These are phyloP conservation scores for Tipula confusa DNA, from an alignment of 2,888 invertebrate species.

Conservation along the genomic window DNA sequence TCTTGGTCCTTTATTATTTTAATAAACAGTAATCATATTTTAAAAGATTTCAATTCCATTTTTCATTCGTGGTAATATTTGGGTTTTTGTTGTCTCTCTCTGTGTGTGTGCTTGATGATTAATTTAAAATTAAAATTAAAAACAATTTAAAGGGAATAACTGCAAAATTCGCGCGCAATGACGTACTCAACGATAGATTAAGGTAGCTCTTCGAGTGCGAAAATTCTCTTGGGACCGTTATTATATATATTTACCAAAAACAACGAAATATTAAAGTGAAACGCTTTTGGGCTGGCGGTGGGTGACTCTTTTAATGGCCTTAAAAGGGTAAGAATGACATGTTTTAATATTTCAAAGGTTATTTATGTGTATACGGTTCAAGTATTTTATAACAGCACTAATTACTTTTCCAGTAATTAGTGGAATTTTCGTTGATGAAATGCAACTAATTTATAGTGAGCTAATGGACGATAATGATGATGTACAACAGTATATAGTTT, in stretches of 20 bases:
- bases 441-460: not conserved
- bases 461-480: not conserved
- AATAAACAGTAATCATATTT: slow-evolving; percentile 20
- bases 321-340: not conserved
- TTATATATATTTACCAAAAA: not conserved
- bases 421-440: not conserved
- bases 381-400: not conserved
- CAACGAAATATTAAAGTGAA: not conserved
- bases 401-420: too few species aligned
- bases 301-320: not conserved
- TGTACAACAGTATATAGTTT: too few species aligned
- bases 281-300: not conserved
- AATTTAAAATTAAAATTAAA: not conserved
- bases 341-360: not conserved
- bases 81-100: not conserved
- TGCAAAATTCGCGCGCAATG: not conserved
- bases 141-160: not conserved
- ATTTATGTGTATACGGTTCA: not conserved
- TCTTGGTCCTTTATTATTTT: slow-evolving; percentile 5
- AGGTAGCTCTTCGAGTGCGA: not conserved
- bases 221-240: not conserved
- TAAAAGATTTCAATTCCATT: not conserved
- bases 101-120: not conserved
- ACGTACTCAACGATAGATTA: not conserved
- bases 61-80: not conserved